A percentile compares a stretch with the other conserved stretches of the same genome.
Conservation (phyloP, 2,113 vertebrate species). For the Cichladusa arquata region DNA sequence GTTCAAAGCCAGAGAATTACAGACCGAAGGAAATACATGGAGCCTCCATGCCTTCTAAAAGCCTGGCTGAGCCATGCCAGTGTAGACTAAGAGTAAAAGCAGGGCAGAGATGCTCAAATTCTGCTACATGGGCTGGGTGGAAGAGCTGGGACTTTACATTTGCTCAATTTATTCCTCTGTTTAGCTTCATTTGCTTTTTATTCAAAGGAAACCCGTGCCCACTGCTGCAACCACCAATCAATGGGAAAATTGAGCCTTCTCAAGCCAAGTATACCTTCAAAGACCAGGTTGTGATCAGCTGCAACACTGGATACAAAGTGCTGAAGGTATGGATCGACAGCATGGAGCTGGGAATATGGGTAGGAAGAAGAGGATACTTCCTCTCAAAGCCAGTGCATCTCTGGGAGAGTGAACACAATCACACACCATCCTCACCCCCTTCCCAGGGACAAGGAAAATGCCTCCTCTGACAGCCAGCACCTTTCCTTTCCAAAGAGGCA, state of each 20-base stretch:
- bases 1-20: not conserved
- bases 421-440: not conserved
- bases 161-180: not conserved
- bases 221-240: conserved; percentile 65
- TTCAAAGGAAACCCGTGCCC: conserved; percentile 81
- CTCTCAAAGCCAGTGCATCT: not conserved
- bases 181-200: not conserved
- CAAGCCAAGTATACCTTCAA: conserved; percentile 88
- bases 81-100: not conserved
- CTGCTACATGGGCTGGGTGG: not conserved
- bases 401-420: not conserved
- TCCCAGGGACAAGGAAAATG: not conserved
- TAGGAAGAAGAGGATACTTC: not conserved
- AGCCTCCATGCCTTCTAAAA: not conserved
- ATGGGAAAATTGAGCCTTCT: conserved; percentile 81
- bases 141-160: not conserved
- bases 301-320: conserved; percentile 84
- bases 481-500: not conserved
- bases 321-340: conserved; percentile 73
- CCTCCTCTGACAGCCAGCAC: not conserved
- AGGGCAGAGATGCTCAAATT: not conserved
- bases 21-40: not conserved
- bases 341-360: not conserved
- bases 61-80: not conserved
- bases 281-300: conserved; percentile 88